Evolutionary conservation across 2,797 vertebrate genomes (phyloP).

Genomic region (Alauda arvensis): DNA sequence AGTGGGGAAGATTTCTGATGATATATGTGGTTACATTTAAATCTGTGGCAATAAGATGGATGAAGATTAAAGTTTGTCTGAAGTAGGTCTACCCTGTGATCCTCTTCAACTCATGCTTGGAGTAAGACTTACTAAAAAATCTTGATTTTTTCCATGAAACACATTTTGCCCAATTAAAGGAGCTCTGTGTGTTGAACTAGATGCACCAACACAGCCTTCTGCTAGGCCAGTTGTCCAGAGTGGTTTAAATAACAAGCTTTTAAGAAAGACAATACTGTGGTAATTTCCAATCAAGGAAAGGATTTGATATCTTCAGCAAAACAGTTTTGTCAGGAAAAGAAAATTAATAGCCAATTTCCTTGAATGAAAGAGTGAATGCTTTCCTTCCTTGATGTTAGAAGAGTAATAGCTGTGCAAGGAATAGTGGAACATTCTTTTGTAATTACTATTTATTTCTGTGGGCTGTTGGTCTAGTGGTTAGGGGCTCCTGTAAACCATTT

Average conservation of each 20-base stretch:
- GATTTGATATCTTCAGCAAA: background rate
- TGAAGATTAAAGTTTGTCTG: background rate
- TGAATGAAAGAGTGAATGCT: background rate
- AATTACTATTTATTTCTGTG: background rate
- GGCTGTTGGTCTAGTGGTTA: background rate
- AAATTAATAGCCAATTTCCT: background rate
- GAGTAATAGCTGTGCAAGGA: background rate
- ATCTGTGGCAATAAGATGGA: background rate
- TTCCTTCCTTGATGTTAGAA: background rate
- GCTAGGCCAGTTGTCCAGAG: background rate
- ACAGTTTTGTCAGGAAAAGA: background rate
- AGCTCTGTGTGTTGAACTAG: background rate
- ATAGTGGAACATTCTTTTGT: background rate
- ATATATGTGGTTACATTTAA: background rate
- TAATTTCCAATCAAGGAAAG: background rate
- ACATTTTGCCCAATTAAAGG: background rate
- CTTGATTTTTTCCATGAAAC: background rate
- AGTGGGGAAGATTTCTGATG: background rate
- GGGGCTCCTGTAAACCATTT: background rate
- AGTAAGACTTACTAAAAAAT: background rate
- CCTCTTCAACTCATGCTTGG: background rate
- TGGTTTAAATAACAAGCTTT: background rate
- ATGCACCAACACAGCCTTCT: background rate
- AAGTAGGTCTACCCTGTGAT: background rate
- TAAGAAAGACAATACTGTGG: background rate